Evolutionary conservation across 1,140 invertebrate genomes (phyloP), one percentile per base, ranked within the genome.

Genomic region (Rhyzopertha dominica): DNA sequence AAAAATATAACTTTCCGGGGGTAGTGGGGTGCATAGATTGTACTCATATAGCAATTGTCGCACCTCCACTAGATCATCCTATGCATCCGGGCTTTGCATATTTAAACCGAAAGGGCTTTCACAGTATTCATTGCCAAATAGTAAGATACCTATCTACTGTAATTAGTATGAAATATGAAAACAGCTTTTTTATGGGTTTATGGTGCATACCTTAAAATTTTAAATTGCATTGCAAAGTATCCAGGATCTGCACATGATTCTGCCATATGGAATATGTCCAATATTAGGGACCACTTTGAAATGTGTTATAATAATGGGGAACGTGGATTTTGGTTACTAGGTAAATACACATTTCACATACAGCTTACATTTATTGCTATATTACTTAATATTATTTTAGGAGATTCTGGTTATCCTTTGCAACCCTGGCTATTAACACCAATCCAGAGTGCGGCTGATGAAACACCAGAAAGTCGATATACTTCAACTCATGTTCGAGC

Each of bases 351-450:
- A 25, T 7, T 7, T 25, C 7, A 7, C 8, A 17, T 17, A 13
- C 19, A 4, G n/a, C 10, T 14, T 10, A 14, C 22, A 24, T 3
- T 9, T 37, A 22, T 34, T 30, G 17, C 37, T 19, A n/a, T n/a
- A n/a, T n/a, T n/a, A n/a, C n/a, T n/a, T n/a, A n/a, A n/a, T n/a
- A n/a, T n/a, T n/a, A n/a, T 54, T 48, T 14, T 17, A 61, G 60
- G 60, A 17, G 59, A 68, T 46, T 62, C 56, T 4, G 61, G 59
- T 10, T 67, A 67, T 47, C 54, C 57, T 22, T 47, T 63, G 37
- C 38, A 58, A 8, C 57, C 63, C 13, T 67, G 61, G 63, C 36
- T 68, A 4, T 55, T 66, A 50, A 65, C 62, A 13, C 60, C 59
- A 17, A 39, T 53, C 18, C 16, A 31, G n/a, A 25, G 61, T 45